Evolutionary conservation across 2,113 vertebrate genomes (phyloP), one percentile per base, ranked within the genome.

Genomic region (Brienomyrus brachyistius): DNA sequence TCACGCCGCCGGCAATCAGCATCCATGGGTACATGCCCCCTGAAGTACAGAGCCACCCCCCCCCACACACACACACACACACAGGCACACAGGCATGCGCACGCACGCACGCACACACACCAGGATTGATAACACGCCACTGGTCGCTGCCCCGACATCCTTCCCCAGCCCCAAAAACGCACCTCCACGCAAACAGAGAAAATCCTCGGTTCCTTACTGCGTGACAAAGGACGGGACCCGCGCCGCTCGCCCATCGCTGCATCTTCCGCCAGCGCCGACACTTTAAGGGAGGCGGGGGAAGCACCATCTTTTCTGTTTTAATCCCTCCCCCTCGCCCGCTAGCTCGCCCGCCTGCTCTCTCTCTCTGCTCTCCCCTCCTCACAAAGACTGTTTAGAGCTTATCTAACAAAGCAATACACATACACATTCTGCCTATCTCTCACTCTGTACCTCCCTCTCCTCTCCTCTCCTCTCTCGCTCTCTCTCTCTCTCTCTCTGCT

Each of bases 371-470:
- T 89, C 87, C 31, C 80, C 35, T 59, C 89, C 92, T 95, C 92
- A 93, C 94, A 94, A 93, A 93, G 92, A 96, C 93, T 86, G 93
- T 94, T 94, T 59, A 91, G 88, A 94, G 95, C 94, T 96, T 95
- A 95, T 95, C 96, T 95, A 95, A 96, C 94, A 95, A 96, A 96
- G 95, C 94, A 93, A 94, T 94, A 91, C 93, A 92, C 92, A 94
- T 94, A 93, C 94, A 91, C 90, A 89, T 90, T 88, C 86, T 89
- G 84, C 89, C 89, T 88, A 88, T 88, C 89, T 62, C 88, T 90
- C 93, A 92, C 94, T 94, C 93, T 91, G 90, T 91, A 92, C 88
- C 91, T 77, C 88, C 89, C 87, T 54, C 89, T 31, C 31, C 31
- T 31, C 89, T 31, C 31, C 31, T 31, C 31, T n/a, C 92, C 94